Conservation (phyloP, 2,888 invertebrate genomes). For the Pharmacophagus antenor region DNA sequence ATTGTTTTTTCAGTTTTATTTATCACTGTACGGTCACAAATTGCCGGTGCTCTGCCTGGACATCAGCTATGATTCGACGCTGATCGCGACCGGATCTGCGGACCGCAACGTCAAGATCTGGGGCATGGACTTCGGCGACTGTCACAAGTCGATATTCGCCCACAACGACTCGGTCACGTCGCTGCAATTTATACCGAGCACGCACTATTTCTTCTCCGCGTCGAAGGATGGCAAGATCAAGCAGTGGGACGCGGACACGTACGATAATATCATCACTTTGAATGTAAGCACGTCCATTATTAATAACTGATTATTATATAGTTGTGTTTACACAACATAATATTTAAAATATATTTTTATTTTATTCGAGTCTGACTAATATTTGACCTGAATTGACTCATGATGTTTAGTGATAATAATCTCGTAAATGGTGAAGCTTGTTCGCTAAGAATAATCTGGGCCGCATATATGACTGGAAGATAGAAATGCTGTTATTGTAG, state of each 20-base stretch:
- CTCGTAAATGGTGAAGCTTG: too few relatives aligned
- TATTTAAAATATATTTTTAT: too few relatives aligned
- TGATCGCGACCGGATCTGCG: slow-evolving; percentile 96
- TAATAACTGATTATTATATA: too few relatives aligned
- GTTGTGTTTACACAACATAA: too few relatives aligned
- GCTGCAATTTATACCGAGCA: slow-evolving; percentile 92
- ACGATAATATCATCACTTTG: slow-evolving; percentile 93
- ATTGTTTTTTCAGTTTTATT: slow-evolving; percentile 93
- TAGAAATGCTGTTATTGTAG: too few relatives aligned
- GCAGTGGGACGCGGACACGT: slow-evolving; percentile 98
- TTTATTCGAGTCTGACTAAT: too few relatives aligned
- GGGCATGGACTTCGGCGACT: slow-evolving; percentile 99
- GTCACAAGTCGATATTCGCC: slow-evolving; percentile 96
- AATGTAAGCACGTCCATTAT: slow-evolving; percentile 78
- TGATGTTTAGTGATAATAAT: too few relatives aligned
- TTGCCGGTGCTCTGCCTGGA: slow-evolving; percentile 96
- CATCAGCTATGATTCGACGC: slow-evolving; percentile 91
- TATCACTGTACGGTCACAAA: slow-evolving; percentile 97
- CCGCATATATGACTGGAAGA: too few relatives aligned
- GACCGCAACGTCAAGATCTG: slow-evolving; percentile 98
- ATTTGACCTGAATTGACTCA: too few relatives aligned
- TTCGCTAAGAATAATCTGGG: too few relatives aligned
- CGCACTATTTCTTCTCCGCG: slow-evolving; percentile 95
- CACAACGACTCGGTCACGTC: slow-evolving; percentile 97
- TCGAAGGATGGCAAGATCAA: slow-evolving; percentile 97